Evolutionary conservation across 2,113 vertebrate species (phyloP).

Genomic region (Numenius arquata): DNA sequence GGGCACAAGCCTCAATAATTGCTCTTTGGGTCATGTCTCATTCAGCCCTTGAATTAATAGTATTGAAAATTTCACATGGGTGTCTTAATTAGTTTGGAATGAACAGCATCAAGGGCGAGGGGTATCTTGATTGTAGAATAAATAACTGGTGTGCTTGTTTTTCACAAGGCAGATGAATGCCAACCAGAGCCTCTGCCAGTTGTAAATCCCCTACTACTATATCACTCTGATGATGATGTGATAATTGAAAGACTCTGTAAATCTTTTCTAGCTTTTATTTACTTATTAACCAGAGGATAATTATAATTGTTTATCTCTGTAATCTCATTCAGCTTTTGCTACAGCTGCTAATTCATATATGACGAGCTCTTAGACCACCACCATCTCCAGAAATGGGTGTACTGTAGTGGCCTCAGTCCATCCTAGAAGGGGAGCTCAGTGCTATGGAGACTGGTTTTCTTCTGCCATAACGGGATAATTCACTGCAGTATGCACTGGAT

Average conservation of each 20-base stretch:
- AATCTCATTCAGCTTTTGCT: not conserved
- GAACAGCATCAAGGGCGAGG: not conserved
- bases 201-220: not conserved
- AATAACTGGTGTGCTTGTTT: not conserved
- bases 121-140: not conserved
- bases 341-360: not conserved
- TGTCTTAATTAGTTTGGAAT: not conserved
- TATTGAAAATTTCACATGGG: not conserved
- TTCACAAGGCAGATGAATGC: not conserved
- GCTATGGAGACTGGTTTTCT: not conserved
- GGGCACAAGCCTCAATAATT: not conserved
- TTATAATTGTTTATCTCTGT: not conserved
- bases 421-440: not conserved
- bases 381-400: not conserved
- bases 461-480: not conserved
- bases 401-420: not conserved
- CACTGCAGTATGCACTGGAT: not conserved
- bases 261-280: not conserved
- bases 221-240: not conserved
- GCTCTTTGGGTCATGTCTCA: not conserved
- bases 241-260: not conserved
- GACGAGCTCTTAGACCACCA: not conserved
- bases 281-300: not conserved
- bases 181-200: not conserved
- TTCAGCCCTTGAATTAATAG: not conserved